Evolutionary conservation across 2,888 invertebrate genomes (phyloP), one percentile per base, ranked within the genome.

Genomic region (Volucella zonaria): DNA sequence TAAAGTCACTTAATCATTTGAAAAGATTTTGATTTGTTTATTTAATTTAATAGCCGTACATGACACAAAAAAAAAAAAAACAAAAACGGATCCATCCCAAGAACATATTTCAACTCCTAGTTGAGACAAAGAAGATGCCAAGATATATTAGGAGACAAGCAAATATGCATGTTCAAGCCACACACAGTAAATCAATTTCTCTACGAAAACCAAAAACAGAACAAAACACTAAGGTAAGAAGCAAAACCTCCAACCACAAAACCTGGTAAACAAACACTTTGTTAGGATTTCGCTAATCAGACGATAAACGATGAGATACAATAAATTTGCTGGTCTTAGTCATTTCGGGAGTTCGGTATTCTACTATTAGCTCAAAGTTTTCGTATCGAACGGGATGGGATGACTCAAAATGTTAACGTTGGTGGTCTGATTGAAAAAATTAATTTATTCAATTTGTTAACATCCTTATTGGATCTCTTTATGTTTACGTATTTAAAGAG

Each of bases 281-380:
- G 56, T 56, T 40, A 68, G 38, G 56, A 47, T 56, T 68, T 68
- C 40, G 51, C 56, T 56, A 68, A 54, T 38, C 56, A 56, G 56
- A 45, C 38, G 56, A 68, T 68, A 68, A 68, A 45, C 68, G 68
- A 56, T 56, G 68, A 68, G 68, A 68, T 38, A 68, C 38, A 56
- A 68, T 68, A 68, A 67, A 67, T 54, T 54, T 54, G 45, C 38
- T 56, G 14, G 31, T 12, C 31, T 68, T 68, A 68, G 68, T 56
- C 66, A 66, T 12, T 66, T 42, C n/a, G 54, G 54, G 14, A 54
- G 42, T 45, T 47, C 11, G 54, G 2, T 56, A 56, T 56, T 4
- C 15, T 68, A 15, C 23, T 67, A 31, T 31, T 31, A 31, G 31
- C 31, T 31, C 31, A 31, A 31, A 31, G 6, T 31, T 31, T 31